Percentiles rank a stretch among this genome's conserved stretches.
phyloP scores from a whole-genome alignment of 2,888 invertebrate genomes.

The Oeneis ivallda region DNA sequence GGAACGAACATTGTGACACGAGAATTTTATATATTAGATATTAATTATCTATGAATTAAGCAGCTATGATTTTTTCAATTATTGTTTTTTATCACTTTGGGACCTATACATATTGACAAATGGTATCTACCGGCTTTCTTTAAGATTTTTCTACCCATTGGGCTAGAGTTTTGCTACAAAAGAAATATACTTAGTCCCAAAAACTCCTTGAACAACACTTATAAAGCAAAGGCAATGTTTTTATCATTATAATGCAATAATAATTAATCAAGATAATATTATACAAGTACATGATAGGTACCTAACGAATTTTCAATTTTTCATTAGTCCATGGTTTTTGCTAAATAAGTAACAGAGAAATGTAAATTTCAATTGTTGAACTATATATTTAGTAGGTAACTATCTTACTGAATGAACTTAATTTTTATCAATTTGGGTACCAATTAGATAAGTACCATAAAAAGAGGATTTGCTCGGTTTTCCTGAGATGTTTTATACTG shows the following conservation, averaged over 20 bases:
- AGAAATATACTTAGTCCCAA: neutral
- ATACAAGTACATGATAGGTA: too few relatives aligned
- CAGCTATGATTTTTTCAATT: conserved; percentile 13
- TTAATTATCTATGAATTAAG: too few relatives aligned
- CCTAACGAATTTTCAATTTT: too few relatives aligned
- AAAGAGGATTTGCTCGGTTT: neutral
- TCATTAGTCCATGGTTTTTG: neutral
- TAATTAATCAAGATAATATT: too few relatives aligned
- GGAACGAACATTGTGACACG: too few relatives aligned
- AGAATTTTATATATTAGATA: too few relatives aligned
- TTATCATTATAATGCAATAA: neutral
- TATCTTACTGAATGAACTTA: neutral
- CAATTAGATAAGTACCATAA: neutral
- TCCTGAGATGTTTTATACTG: neutral
- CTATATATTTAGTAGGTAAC: neutral
- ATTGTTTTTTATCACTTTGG: conserved; percentile 15
- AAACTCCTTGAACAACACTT: neutral
- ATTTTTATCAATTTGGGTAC: too few relatives aligned
- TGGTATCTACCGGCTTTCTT: too few relatives aligned
- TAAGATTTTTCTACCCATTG: too few relatives aligned
- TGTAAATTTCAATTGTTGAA: neutral
- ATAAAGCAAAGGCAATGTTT: neutral
- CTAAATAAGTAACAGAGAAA: neutral
- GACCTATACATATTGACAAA: conserved; percentile 4
- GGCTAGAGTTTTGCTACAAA: neutral